Evolutionary conservation across 2,113 vertebrate species (phyloP), one percentile per base, ranked within the genome.

Genomic region (Strix uralensis): DNA sequence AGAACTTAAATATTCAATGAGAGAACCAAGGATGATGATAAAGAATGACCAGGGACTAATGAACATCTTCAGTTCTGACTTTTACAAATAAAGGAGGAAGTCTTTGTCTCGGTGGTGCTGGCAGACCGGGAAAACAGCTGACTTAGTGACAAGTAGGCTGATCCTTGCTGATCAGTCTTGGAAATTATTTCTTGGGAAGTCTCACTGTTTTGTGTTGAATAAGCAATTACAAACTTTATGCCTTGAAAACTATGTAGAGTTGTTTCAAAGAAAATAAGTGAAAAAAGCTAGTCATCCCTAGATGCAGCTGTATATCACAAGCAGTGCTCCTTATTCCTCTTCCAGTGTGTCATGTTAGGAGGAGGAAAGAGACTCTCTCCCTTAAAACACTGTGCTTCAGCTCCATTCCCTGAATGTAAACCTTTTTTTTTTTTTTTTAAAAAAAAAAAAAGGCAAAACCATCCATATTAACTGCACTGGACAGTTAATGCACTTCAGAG

Each of bases 1-100:
- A 89, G 77, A 87, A 66, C 80, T 83, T 63, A 81, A 72, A 93
- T 85, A 78, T 69, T 95, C 81, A 40, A 88, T 78, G 77, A 94
- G 89, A 92, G 70, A 87, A 94, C 44, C 79, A 83, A 66, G 20
- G 72, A 83, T 78, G 54, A 90, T 69, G 79, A 73, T 96, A 97
- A 95, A 79, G 81, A 78, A 75, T 81, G 88, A 88, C 11, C n/a
- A 80, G 63, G 44, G 25, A 57, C 58, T 86, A 90, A 85, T 8
- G 17, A 85, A 85, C 36, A 54, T 42, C 55, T 87, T 85, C 77
- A 92, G 81, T 72, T 74, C 67, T 92, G 62, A 90, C 69, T 70
- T 87, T 10, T 70, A 7, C 47, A 83, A 66, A 88, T 90, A 81
- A 90, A 88, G 63, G 87, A 82, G 88, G 55, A 92, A 90, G n/a